Evolutionary conservation across 2,888 invertebrate species (phyloP), one percentile per base, ranked within the genome.

Genomic region (Ochropleura plecta): DNA sequence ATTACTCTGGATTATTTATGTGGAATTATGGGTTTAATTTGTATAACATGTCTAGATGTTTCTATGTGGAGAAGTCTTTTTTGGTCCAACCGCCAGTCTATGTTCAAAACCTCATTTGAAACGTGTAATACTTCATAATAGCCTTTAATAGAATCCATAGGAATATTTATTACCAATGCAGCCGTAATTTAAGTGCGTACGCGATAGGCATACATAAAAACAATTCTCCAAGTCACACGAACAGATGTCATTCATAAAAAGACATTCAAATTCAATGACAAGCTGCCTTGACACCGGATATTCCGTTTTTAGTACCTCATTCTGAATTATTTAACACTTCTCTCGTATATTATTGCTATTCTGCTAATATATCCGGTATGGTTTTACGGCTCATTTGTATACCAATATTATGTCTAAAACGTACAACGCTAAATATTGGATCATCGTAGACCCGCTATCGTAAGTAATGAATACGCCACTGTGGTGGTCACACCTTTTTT

Each of bases 181-280:
- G 10, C 10, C 20, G 46, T 63, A 63, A 76, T 84, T 75, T 79
- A 81, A 75, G 65, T 40, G 30, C 16, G 55, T 55, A 84, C 72
- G 64, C 57, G 81, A 70, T 70, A 48, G 0, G 51, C 81, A 81
- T 82, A 70, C 60, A 20, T 46, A 64, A 51, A 64, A 57, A 53
- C n/a, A 70, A 68, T 73, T 60, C 55, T 70, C 63, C 60, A 48
- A 64, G 63, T 60, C 30, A 63, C 57, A 63, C 51, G 69, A 84
- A 72, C 84, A 82, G 81, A 82, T 82, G 81, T 76, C 81, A 76
- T 73, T 81, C 70, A 82, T 67, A 70, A 57, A 57, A 53, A 67
- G 59, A 72, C 83, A 87, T 88, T 87, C 78, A 82, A 84, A 90
- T 89, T 86, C 85, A 86, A 86, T 85, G 75, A 81, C 73, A 82